Conservation (phyloP, 2,113 vertebrate genomes). For the Paratilapia polleni region DNA sequence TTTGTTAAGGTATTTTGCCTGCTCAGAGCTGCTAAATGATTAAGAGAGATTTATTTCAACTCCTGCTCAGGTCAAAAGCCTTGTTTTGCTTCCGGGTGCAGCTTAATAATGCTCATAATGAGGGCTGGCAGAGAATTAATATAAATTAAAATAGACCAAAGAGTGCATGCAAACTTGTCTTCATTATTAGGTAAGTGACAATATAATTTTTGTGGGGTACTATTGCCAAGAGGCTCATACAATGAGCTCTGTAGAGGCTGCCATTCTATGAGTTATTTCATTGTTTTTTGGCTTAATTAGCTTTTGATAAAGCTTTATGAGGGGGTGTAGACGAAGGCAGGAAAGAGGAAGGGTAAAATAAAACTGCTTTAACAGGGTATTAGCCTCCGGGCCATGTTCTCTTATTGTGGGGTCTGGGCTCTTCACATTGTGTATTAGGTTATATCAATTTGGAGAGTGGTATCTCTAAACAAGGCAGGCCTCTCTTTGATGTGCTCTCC, state of each 20-base stretch:
- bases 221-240: slow-evolving; percentile 53
- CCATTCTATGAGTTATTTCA: slow-evolving; percentile 60
- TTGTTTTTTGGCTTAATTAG: slow-evolving; percentile 73
- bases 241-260: slow-evolving; percentile 44
- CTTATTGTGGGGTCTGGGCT: slow-evolving; percentile 37
- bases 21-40: slow-evolving; percentile 54
- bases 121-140: slow-evolving; percentile 80
- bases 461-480: slow-evolving; percentile 60
- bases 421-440: slow-evolving; percentile 68
- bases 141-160: slow-evolving; percentile 78
- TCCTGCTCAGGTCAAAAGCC: slow-evolving; percentile 68
- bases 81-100: slow-evolving; percentile 70
- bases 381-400: slow-evolving; percentile 36
- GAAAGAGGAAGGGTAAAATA: slow-evolving; percentile 50
- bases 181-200: slow-evolving; percentile 81
- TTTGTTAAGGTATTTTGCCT: slow-evolving; percentile 52
- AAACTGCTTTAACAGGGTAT: slow-evolving; percentile 52
- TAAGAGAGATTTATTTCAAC: slow-evolving; percentile 67
- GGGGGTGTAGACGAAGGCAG: slow-evolving; percentile 37
- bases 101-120: slow-evolving; percentile 77
- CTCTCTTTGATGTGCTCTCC: slow-evolving; percentile 64
- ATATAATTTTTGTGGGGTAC: slow-evolving; percentile 63
- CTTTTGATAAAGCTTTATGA: slow-evolving; percentile 63
- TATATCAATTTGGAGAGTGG: slow-evolving; percentile 68
- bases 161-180: slow-evolving; percentile 75